Conservation (phyloP, 2,113 vertebrate genomes). For the Lampris megalopsis region DNA sequence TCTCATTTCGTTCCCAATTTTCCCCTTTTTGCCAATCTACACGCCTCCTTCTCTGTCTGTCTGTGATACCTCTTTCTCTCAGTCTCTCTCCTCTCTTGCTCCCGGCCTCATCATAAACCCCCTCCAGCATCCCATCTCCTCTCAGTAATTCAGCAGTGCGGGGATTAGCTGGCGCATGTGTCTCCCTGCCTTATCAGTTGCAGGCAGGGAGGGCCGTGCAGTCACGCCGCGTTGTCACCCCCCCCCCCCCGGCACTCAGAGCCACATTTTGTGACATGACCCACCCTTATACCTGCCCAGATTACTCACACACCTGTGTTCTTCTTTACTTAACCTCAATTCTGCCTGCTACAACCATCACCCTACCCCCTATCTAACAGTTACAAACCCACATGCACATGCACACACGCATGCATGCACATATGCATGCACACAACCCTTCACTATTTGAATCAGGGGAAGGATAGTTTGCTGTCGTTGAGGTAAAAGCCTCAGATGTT, state of each 20-base stretch:
- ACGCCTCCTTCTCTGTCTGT: background rate
- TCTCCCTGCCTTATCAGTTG: slow-evolving; percentile 69
- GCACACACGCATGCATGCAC: background rate
- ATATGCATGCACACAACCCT: slow-evolving; percentile 16
- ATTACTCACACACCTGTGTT: slow-evolving; percentile 35
- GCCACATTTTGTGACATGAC: slow-evolving; percentile 26
- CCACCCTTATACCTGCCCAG: slow-evolving; percentile 3
- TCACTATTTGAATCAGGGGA: slow-evolving; percentile 14
- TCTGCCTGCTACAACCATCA: background rate
- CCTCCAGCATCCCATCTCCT: slow-evolving; percentile 55
- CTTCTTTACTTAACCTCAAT: slow-evolving; percentile 36
- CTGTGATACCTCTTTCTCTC: background rate
- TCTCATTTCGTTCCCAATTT: slow-evolving; percentile 25
- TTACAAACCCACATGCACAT: background rate
- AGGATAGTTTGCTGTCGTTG: slow-evolving; percentile 10
- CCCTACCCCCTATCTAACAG: background rate
- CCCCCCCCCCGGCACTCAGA: slow-evolving; percentile 7
- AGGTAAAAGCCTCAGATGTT: slow-evolving; percentile 28
- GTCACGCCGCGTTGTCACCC: slow-evolving; percentile 50
- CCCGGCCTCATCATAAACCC: slow-evolving; percentile 61
- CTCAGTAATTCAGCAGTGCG: slow-evolving; percentile 58
- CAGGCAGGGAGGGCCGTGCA: slow-evolving; percentile 57
- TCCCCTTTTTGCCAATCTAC: background rate
- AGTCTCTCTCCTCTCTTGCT: slow-evolving; percentile 24
- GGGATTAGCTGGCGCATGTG: slow-evolving; percentile 66